A percentile compares a stretch with the other conserved stretches of the same genome.
Conservation (phyloP, 1,140 invertebrate species). For the Chrysopa pallens region DNA sequence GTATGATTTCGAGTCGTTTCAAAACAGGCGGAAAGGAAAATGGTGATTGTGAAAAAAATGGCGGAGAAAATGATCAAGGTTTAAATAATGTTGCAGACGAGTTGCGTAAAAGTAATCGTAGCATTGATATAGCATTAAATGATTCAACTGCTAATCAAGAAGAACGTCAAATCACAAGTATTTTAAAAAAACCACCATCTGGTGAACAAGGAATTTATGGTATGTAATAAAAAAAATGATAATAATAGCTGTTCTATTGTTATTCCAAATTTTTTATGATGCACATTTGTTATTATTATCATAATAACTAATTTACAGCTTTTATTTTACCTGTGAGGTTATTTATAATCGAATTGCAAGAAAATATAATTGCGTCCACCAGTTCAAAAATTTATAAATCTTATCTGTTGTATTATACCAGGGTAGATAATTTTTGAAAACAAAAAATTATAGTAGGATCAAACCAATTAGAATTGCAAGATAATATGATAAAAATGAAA, state of each 20-base stretch:
- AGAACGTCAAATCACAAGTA: constrained; percentile 8
- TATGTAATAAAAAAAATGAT: background rate
- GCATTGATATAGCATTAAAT: constrained; percentile 20
- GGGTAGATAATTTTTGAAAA: too few species aligned
- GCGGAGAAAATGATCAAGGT: constrained; percentile 30
- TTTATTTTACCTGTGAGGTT: too few species aligned
- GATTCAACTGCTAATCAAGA: constrained; percentile 22
- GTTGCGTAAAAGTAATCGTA: constrained; percentile 29
- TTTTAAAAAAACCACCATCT: constrained; percentile 21
- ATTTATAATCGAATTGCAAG: too few species aligned
- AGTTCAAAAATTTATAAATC: too few species aligned
- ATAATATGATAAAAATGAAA: too few species aligned
- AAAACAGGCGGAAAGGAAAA: constrained; percentile 37
- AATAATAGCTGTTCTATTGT: background rate
- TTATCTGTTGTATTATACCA: too few species aligned
- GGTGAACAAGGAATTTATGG: constrained; percentile 21
- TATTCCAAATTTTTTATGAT: background rate
- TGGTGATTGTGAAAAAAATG: constrained; percentile 21
- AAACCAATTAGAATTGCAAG: too few species aligned
- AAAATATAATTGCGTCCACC: too few species aligned
- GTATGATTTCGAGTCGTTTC: constrained; percentile 68
- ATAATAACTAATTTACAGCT: too few species aligned
- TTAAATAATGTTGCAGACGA: constrained; percentile 43
- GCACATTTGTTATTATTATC: too few species aligned
- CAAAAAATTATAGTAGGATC: too few species aligned